These are phyloP conservation scores for Bombyx mori DNA, from an alignment of 1,140 invertebrate genomes.

Conservation along the genomic window DNA sequence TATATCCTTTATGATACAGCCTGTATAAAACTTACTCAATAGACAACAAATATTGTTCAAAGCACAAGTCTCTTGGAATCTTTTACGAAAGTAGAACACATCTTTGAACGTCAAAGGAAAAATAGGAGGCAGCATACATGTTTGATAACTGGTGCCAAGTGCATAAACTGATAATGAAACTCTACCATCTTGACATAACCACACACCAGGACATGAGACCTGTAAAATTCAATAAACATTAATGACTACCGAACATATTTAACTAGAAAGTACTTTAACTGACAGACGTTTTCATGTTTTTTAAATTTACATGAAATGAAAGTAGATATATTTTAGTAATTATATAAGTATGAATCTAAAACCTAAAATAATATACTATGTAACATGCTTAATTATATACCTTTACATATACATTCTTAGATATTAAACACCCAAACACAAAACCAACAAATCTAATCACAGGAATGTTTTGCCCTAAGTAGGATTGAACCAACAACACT, in stretches of 20 bases:
- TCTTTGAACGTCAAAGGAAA: slow-evolving; percentile 78
- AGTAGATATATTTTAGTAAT: no score
- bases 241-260: not conserved
- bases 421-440: no score
- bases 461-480: no score
- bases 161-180: slow-evolving; percentile 75
- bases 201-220: slow-evolving; percentile 82
- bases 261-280: not conserved
- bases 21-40: slow-evolving; percentile 35
- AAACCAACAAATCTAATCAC: no score
- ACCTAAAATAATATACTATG: no score
- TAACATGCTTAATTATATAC: no score
- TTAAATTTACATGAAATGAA: no score
- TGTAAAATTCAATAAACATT: slow-evolving; percentile 37
- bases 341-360: no score
- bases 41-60: slow-evolving; percentile 61
- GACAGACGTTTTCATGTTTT: no score
- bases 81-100: slow-evolving; percentile 77
- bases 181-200: slow-evolving; percentile 80
- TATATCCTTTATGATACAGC: no score
- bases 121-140: slow-evolving; percentile 70
- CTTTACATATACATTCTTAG: no score
- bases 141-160: slow-evolving; percentile 74
- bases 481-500: no score
- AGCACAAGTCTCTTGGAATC: slow-evolving; percentile 68